phyloP scores from a whole-genome alignment of 2,797 vertebrate species.

The Enteromius unitaeniatus region DNA sequence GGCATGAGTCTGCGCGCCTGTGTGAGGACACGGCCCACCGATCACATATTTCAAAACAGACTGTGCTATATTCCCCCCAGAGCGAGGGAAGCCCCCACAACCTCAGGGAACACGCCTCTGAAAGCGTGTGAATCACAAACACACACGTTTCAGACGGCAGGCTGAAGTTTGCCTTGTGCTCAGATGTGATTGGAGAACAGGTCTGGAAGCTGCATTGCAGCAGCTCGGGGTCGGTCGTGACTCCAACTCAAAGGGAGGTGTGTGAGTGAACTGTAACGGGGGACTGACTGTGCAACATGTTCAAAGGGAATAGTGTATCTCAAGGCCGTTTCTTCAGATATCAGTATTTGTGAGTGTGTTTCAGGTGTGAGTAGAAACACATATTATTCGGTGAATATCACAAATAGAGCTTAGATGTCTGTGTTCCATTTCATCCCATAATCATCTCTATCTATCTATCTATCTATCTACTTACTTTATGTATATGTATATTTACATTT shows the following conservation, averaged over 20 bases:
- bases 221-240: slow-evolving; percentile 65
- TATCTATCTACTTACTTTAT: too few species aligned
- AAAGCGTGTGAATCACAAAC: neutral
- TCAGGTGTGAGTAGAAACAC: neutral
- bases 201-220: slow-evolving; percentile 68
- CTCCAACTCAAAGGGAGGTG: slow-evolving; percentile 50
- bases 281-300: slow-evolving; percentile 18
- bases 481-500: too few species aligned
- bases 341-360: neutral
- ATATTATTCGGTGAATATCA: neutral
- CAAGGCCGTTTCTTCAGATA: neutral
- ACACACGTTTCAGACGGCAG: slow-evolving; percentile 3
- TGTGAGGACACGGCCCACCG: slow-evolving; percentile 8
- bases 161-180: slow-evolving; percentile 30
- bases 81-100: slow-evolving; percentile 22
- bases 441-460: too few species aligned
- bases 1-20: neutral
- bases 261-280: slow-evolving; percentile 14
- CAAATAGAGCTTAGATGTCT: neutral
- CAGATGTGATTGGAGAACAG: slow-evolving; percentile 53
- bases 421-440: too few species aligned
- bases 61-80: slow-evolving; percentile 3
- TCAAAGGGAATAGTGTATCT: slow-evolving; percentile 10
- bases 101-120: neutral
- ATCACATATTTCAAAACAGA: slow-evolving; percentile 39